These are phyloP conservation scores for Enteromius trimaculatus DNA, from an alignment of 2,797 vertebrate genomes.

Conservation along the genomic window DNA sequence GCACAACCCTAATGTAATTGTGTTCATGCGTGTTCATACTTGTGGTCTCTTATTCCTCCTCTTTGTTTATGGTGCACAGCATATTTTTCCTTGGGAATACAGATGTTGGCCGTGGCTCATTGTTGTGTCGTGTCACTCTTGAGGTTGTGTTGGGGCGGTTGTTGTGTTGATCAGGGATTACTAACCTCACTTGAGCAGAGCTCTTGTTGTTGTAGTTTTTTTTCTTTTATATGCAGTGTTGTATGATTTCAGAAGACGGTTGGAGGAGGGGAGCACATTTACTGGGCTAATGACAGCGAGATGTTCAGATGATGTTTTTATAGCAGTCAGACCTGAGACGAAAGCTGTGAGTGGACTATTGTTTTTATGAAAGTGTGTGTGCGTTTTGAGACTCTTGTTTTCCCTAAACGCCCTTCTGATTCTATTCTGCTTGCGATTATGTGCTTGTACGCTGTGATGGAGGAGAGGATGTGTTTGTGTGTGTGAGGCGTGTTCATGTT, in stretches of 20 bases:
- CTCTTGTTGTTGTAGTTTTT: constrained; percentile 6
- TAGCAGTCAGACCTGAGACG: background rate
- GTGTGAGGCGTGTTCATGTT: background rate
- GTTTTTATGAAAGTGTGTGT: constrained; percentile 42
- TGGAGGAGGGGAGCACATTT: constrained; percentile 14
- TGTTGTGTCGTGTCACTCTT: constrained; percentile 11
- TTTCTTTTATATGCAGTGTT: background rate
- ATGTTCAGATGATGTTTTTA: constrained; percentile 1
- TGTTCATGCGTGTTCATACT: background rate
- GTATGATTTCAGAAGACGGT: constrained; percentile 8
- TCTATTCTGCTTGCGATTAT: background rate
- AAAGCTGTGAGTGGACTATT: background rate
- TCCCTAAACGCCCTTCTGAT: background rate
- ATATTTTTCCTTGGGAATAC: constrained; percentile 4
- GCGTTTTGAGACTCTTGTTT: constrained; percentile 20
- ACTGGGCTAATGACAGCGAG: background rate
- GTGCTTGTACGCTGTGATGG: background rate
- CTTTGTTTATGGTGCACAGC: background rate
- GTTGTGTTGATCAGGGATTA: constrained; percentile 22
- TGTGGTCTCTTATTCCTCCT: background rate
- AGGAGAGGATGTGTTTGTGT: background rate
- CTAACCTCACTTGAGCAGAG: background rate
- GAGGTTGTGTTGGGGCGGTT: background rate
- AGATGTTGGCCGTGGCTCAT: background rate
- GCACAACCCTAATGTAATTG: too few species aligned